phyloP scores from a whole-genome alignment of 2,888 invertebrate species.

The Ptychoptera albimana region DNA sequence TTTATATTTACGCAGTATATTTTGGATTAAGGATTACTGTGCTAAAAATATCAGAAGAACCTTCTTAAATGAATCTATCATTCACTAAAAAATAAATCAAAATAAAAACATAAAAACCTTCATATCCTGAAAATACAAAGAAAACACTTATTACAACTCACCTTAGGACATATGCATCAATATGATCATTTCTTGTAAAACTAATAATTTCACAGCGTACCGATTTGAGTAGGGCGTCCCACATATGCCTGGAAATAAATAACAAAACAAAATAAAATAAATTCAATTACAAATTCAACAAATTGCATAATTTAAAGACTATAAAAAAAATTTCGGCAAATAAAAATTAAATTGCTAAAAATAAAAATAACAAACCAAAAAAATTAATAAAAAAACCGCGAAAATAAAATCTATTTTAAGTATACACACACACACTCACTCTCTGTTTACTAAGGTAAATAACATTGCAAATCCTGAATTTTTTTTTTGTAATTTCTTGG shows the following conservation, averaged over 20 bases:
- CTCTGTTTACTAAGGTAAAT: not conserved
- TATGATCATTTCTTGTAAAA: slow-evolving; percentile 69
- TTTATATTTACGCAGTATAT: no score
- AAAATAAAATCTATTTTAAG: not conserved
- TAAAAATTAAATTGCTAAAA: not conserved
- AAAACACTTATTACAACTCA: slow-evolving; percentile 31
- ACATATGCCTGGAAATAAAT: slow-evolving; percentile 52
- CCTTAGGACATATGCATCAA: slow-evolving; percentile 95
- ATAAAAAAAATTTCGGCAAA: not conserved
- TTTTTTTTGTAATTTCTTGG: no score
- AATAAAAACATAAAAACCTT: no score
- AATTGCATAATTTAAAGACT: not conserved
- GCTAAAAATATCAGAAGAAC: no score
- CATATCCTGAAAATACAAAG: not conserved
- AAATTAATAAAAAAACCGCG: not conserved
- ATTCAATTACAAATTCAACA: not conserved
- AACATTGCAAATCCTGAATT: not conserved
- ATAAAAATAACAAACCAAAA: slow-evolving; percentile 9
- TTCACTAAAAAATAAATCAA: no score
- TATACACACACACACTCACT: not conserved
- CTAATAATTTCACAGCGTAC: slow-evolving; percentile 96
- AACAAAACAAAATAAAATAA: slow-evolving; percentile 10
- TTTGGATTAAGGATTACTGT: no score
- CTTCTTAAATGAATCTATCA: no score
- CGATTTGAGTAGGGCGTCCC: slow-evolving; percentile 76